These are phyloP conservation scores for Geotrupes spiniger DNA, from an alignment of 2,888 invertebrate genomes.

Conservation along the genomic window DNA sequence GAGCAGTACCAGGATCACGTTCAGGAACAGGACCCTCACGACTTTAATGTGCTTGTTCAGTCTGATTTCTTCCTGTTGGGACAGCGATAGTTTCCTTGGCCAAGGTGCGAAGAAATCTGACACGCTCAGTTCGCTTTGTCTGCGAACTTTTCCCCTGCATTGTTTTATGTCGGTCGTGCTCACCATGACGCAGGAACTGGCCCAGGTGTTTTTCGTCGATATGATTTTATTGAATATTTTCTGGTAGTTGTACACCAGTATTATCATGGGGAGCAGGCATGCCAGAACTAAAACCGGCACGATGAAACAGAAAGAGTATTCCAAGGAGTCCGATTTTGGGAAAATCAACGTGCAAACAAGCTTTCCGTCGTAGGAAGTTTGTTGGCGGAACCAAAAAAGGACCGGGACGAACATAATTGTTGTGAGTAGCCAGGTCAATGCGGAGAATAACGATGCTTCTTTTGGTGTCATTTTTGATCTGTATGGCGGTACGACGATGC, in stretches of 20 bases:
- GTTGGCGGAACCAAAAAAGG: constrained; percentile 53
- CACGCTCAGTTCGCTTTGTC: constrained; percentile 54
- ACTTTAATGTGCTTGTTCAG: constrained; percentile 56
- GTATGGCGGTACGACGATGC: constrained; percentile 57
- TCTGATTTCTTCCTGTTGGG: constrained; percentile 53
- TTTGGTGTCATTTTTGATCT: constrained; percentile 52
- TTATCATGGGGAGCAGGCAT: constrained; percentile 55
- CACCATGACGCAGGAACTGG: constrained; percentile 50
- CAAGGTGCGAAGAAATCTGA: constrained; percentile 53
- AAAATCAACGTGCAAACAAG: constrained; percentile 56
- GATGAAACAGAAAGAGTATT: constrained; percentile 54
- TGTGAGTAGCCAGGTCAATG: constrained; percentile 53
- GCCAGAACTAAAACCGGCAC: constrained; percentile 52
- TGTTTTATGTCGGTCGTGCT: constrained; percentile 36
- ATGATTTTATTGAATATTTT: constrained; percentile 56
- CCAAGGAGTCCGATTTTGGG: constrained; percentile 50
- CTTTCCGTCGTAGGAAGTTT: constrained; percentile 33
- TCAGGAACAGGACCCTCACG: constrained; percentile 54
- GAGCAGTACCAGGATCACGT: constrained; percentile 55
- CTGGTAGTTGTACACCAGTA: constrained; percentile 56
- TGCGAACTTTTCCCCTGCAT: constrained; percentile 37
- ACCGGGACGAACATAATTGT: constrained; percentile 53
- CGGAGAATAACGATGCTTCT: constrained; percentile 48
- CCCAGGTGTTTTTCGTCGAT: constrained; percentile 54
- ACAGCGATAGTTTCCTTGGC: constrained; percentile 51